Conservation (phyloP, 1,140 invertebrate species). For the Hydropsyche tenuis region DNA sequence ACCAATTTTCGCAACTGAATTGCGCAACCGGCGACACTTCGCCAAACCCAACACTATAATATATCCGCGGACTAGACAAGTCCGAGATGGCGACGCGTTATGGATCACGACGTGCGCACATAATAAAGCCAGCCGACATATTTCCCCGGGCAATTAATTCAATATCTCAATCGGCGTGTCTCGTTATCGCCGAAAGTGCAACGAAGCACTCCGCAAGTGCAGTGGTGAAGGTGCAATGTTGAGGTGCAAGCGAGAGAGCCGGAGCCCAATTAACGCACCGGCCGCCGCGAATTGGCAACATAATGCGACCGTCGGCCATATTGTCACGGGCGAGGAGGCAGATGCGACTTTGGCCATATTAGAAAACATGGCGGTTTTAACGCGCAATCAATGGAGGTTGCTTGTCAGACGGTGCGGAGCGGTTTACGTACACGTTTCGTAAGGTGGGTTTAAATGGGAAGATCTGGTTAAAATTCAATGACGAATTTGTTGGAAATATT, state of each 20-base stretch:
- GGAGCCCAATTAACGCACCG: conserved; percentile 41
- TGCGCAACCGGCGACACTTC: no score
- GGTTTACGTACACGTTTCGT: no score
- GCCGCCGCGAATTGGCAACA: conserved; percentile 37
- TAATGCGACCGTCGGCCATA: conserved; percentile 37
- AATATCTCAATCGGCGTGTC: conserved; percentile 28
- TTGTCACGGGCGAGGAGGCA: conserved; percentile 31
- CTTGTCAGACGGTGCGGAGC: neutral
- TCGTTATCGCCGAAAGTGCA: neutral
- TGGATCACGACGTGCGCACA: neutral
- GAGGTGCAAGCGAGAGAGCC: neutral
- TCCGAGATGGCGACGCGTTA: no score
- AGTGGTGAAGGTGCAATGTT: no score
- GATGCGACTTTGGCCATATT: conserved; percentile 36
- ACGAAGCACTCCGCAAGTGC: no score
- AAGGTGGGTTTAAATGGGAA: no score
- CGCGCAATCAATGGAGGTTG: conserved; percentile 37
- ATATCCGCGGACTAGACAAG: no score
- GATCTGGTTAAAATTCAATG: no score
- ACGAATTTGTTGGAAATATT: no score
- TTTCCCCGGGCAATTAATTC: conserved; percentile 26
- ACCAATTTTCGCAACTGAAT: no score
- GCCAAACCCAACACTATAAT: no score
- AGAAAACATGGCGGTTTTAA: conserved; percentile 30
- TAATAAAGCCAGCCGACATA: neutral